Base-by-base conservation (phyloP, 35 echinoderm and acorn worm genomes). In the Holothuria glaberrima region DNA sequence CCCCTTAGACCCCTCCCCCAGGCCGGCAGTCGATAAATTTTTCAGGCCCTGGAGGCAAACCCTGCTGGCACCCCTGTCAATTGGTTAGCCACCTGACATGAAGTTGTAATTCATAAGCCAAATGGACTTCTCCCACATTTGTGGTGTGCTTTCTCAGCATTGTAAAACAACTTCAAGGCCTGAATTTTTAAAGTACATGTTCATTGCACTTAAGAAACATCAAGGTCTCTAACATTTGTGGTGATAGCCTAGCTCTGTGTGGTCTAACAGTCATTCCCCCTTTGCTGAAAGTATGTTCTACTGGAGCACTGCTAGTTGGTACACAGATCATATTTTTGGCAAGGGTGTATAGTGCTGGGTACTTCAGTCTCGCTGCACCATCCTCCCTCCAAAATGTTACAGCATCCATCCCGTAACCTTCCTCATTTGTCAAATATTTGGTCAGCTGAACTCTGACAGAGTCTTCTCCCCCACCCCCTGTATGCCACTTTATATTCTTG, bases 181-280 rank as follows among this genome's bases (percentile, higher is more conserved):
- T 41, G 7, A 32, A 67, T 4, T 20, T 80, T 65, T 12, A 65
- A n/a, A 21, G 20, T n/a, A n/a, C 62, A 21, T 65, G 20, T n/a
- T 65, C 62, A 65, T 21, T n/a, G 20, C 27, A 21, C 12, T n/a
- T 65, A 5, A 65, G 27, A 21, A 41, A 41, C 83, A 86, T 86
- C 12, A 66, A 24, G 18, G 16, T 31, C 60, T 63, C 60, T 16
- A 86, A 22, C 52, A 86, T 22, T 26, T 16, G 46, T 48, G 77
- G n/a, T 21, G 77, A 82, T 24, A 89, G 45, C n/a, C 57, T 52
- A n/a, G 90, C 79, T n/a, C 65, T 59, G 72, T 91, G 91, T 59
- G 91, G 91, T 19, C 85, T 25, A 84, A 92, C 82, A 32, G 88
- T 92, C 41, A 86, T 86, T 14, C 91, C 91, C 3, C 90, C 90